A percentile compares a stretch with the other conserved stretches of the same genome.
These are phyloP conservation scores for Drosophila ironensis DNA, from an alignment of 1,140 invertebrate species.

Conservation along the genomic window DNA sequence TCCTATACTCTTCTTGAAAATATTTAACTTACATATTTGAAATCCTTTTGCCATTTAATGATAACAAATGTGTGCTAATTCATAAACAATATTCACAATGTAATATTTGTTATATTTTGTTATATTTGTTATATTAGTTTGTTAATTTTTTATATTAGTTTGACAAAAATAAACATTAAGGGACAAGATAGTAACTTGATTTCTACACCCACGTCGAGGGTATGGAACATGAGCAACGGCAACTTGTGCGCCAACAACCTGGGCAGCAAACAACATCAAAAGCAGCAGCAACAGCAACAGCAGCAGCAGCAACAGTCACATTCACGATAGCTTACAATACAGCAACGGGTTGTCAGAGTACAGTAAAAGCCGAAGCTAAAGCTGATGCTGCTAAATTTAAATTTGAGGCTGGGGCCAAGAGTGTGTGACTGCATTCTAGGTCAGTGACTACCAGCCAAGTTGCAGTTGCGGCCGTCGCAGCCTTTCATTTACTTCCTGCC, in stretches of 20 bases:
- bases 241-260: slow-evolving; percentile 20
- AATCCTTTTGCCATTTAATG: no score
- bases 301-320: slow-evolving; percentile 50
- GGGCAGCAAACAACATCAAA: slow-evolving; percentile 12
- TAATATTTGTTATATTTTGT: no score
- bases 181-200: no score
- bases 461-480: slow-evolving; percentile 7
- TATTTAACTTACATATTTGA: no score
- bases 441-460: slow-evolving; percentile 61
- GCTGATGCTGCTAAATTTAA: slow-evolving; percentile 7
- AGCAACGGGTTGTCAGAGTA: slow-evolving; percentile 38
- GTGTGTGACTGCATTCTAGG: slow-evolving; percentile 68
- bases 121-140: no score
- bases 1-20: no score
- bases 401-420: neutral
- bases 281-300: slow-evolving; percentile 51
- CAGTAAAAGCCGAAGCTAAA: slow-evolving; percentile 40
- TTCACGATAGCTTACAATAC: slow-evolving; percentile 48
- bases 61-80: no score
- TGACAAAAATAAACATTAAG: no score
- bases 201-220: no score
- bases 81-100: no score
- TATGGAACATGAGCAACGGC: slow-evolving; percentile 5
- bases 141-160: no score
- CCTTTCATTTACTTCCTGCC: no score